Conservation (phyloP, 2,113 vertebrate species). For the Tapirus terrestris region DNA sequence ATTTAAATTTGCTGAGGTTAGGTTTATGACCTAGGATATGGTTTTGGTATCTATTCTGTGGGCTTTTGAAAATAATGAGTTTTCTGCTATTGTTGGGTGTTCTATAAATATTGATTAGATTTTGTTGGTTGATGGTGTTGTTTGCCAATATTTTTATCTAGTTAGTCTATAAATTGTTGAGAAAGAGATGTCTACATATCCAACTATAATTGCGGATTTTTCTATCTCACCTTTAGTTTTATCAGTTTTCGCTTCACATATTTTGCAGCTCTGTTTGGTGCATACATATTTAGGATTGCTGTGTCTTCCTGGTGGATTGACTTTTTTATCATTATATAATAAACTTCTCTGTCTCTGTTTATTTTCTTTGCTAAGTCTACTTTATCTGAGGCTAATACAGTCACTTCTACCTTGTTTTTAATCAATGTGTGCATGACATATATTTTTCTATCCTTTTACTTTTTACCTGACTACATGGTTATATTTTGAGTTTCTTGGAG, state of each 20-base stretch:
- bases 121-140: neutral
- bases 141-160: neutral
- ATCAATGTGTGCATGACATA: neutral
- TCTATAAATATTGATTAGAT: neutral
- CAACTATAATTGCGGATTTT: neutral
- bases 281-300: neutral
- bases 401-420: neutral
- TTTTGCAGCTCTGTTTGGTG: neutral
- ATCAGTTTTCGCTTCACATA: neutral
- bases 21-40: neutral
- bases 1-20: neutral
- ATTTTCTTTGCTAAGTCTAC: neutral
- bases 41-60: neutral
- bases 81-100: neutral
- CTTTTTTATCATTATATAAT: neutral
- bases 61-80: neutral
- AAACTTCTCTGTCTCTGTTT: neutral
- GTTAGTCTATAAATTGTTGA: neutral
- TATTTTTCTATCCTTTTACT: neutral
- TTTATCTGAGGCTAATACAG: neutral
- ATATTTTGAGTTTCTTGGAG: neutral
- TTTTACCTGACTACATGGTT: neutral
- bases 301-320: neutral
- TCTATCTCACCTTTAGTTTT: neutral
- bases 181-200: neutral